Evolutionary conservation across 2,113 vertebrate genomes (phyloP).

Genomic region (Xenopus borealis): DNA sequence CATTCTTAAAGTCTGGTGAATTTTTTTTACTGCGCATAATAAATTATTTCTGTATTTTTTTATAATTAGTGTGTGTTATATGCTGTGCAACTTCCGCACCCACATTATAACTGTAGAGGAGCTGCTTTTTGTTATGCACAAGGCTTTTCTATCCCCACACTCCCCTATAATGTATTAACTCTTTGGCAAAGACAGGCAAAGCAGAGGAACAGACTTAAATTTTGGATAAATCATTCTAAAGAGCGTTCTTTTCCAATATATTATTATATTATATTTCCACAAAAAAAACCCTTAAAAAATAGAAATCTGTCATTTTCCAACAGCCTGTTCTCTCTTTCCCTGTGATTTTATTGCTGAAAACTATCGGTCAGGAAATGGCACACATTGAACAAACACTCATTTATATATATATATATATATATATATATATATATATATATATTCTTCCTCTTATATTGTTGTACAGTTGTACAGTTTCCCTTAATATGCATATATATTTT

Average conservation of each 20-base stretch:
- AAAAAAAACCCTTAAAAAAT: not conserved
- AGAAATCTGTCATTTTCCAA: not conserved
- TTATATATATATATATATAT: conserved; percentile 54
- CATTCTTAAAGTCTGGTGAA: not conserved
- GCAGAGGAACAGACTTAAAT: not conserved
- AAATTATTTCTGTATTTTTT: conserved; percentile 11
- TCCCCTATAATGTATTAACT: no score
- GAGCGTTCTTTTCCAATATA: not conserved
- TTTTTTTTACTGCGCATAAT: not conserved
- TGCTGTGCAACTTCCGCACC: not conserved
- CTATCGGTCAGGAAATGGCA: conserved; percentile 51
- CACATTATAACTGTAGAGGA: no score
- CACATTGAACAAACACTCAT: conserved; percentile 57
- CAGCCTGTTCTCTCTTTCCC: conserved; percentile 35
- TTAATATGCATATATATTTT: conserved; percentile 46
- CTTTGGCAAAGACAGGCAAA: no score
- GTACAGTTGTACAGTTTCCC: conserved; percentile 60
- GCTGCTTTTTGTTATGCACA: no score
- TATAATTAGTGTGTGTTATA: conserved; percentile 7
- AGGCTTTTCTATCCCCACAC: no score
- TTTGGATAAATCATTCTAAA: not conserved
- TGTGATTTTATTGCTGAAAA: conserved; percentile 28
- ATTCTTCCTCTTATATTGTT: conserved; percentile 55
- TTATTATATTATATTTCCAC: not conserved
- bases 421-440: conserved; percentile 52